These are phyloP conservation scores for Paramormyrops kingsleyae DNA, from an alignment of 2,113 vertebrate species.

Conservation along the genomic window DNA sequence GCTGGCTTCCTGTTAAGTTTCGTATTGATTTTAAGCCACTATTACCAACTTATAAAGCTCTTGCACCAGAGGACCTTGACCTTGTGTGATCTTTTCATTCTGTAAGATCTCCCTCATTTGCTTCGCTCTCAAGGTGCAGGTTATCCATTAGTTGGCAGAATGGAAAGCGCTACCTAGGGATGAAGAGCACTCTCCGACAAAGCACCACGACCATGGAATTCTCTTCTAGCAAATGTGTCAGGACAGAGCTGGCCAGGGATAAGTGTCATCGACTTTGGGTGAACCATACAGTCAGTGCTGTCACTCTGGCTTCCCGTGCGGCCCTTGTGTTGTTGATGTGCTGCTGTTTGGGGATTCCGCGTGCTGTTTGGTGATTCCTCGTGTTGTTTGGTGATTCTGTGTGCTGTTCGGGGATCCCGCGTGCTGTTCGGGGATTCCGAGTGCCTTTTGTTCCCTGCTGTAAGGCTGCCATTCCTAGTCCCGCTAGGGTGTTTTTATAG, in stretches of 20 bases:
- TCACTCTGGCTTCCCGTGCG: neutral
- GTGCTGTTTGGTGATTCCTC: too few species aligned
- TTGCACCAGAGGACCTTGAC: neutral
- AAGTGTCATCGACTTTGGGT: neutral
- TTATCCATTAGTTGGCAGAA: neutral
- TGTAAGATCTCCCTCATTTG: neutral
- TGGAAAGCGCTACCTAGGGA: neutral
- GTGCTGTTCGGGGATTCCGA: neutral
- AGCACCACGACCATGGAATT: neutral
- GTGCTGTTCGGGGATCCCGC: too few species aligned
- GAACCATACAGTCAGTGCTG: neutral
- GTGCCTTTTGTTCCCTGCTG: neutral
- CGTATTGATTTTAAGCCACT: neutral
- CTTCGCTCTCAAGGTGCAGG: neutral
- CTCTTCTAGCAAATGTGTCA: neutral
- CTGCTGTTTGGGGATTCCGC: neutral
- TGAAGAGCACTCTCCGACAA: neutral
- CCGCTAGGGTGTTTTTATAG: neutral
- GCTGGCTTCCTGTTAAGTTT: neutral
- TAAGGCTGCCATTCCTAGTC: neutral
- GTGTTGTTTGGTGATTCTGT: too few species aligned
- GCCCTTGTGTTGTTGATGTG: neutral
- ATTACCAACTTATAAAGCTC: neutral
- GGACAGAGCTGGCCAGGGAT: neutral
- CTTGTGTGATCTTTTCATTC: neutral